A percentile compares a stretch with the other conserved stretches of the same genome.
Conservation (phyloP, 2,113 vertebrate genomes). For the Aviceda subcristata region DNA sequence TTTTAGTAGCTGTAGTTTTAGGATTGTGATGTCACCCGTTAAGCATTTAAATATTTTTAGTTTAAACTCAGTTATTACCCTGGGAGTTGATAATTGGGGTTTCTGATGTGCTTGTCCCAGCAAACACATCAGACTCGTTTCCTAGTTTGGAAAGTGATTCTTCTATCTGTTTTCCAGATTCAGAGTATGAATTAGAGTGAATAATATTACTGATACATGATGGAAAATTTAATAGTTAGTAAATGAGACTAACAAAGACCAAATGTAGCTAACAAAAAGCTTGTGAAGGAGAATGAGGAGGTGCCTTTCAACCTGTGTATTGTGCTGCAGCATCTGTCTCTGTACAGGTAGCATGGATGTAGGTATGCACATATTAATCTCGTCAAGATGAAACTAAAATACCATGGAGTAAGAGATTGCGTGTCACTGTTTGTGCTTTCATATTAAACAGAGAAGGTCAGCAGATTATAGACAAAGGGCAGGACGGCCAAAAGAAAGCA, state of each 20-base stretch:
- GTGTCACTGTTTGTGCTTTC: constrained; percentile 29
- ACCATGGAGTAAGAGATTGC: constrained; percentile 42
- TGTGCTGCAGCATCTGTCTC: background rate
- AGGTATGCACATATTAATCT: constrained; percentile 36
- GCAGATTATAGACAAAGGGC: constrained; percentile 52
- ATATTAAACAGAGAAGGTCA: constrained; percentile 58
- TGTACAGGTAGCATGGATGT: background rate
- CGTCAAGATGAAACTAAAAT: constrained; percentile 37
- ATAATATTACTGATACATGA: background rate
- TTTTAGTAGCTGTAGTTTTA: background rate
- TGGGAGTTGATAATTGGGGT: background rate
- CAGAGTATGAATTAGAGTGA: background rate
- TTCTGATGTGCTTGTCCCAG: background rate
- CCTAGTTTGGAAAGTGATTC: background rate
- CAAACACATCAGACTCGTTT: background rate
- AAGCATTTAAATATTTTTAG: background rate
- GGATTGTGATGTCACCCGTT: background rate
- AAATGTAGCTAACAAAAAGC: background rate
- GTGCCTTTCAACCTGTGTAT: background rate
- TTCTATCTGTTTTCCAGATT: background rate
- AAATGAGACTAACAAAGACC: background rate
- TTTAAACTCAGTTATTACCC: background rate
- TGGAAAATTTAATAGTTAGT: background rate
- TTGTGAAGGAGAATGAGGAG: background rate
- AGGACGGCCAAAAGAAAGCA: constrained; percentile 23